Conservation (phyloP, 2,113 vertebrate species). For the Heterotilapia buettikoferi region DNA sequence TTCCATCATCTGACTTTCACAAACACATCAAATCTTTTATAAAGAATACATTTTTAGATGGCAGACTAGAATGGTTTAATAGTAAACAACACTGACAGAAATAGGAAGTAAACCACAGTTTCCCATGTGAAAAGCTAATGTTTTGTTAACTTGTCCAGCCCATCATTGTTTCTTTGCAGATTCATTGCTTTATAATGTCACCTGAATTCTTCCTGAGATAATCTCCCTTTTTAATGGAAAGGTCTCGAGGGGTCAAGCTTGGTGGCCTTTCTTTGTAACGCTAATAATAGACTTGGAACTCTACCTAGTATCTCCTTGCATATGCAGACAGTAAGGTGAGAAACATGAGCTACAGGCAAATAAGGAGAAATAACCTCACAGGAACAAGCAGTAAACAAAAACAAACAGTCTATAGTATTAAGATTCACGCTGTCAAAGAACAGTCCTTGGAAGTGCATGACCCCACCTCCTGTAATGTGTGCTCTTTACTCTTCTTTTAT, state of each 20-base stretch:
- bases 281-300: background rate
- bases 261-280: background rate
- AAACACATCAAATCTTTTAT: fast-evolving
- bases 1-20: background rate
- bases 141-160: background rate
- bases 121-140: background rate
- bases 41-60: fast-evolving
- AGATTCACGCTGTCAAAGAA: background rate
- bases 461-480: background rate
- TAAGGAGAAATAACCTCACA: background rate
- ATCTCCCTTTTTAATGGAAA: background rate
- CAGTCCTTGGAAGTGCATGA: background rate
- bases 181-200: background rate
- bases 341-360: background rate
- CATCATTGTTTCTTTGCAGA: background rate
- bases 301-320: background rate
- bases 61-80: background rate
- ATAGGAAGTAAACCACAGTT: background rate
- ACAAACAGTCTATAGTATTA: background rate
- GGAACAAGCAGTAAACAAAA: background rate
- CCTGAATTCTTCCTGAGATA: background rate
- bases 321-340: background rate
- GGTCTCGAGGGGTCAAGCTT: background rate
- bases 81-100: background rate
- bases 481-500: background rate